Evolutionary conservation across 2,888 invertebrate species (phyloP).

Genomic region (Agrochola lychnidis): DNA sequence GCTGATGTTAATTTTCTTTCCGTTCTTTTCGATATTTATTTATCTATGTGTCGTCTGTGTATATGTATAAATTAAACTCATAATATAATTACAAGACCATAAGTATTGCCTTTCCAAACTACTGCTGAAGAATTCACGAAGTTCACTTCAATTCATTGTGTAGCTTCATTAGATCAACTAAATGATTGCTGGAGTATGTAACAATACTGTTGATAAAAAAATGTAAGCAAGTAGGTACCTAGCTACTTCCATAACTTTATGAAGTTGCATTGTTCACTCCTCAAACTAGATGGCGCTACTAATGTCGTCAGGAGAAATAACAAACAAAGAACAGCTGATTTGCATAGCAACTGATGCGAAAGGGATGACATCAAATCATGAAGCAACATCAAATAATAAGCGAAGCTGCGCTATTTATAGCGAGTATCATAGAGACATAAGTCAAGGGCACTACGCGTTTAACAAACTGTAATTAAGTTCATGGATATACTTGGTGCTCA

Average conservation of each 20-base stretch:
- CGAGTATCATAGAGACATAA: background rate
- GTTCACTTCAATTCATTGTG: background rate
- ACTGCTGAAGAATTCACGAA: background rate
- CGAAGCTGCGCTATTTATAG: constrained; percentile 5
- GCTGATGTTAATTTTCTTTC: too few relatives aligned
- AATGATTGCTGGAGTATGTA: background rate
- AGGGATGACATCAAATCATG: background rate
- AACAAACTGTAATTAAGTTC: constrained; percentile 1
- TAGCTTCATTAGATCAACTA: background rate
- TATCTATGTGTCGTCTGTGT: too few relatives aligned
- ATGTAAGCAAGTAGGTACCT: too few relatives aligned
- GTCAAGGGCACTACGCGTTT: background rate
- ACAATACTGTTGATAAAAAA: background rate
- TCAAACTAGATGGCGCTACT: constrained; percentile 46
- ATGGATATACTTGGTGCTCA: background rate
- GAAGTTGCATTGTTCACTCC: background rate
- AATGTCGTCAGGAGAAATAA: constrained; percentile 15
- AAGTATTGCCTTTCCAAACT: background rate
- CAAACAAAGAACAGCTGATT: constrained; percentile 32
- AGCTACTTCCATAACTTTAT: background rate
- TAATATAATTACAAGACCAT: background rate
- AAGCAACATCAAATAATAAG: background rate
- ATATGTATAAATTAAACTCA: too few relatives aligned
- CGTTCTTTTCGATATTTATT: too few relatives aligned
- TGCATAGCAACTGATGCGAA: background rate